Evolutionary conservation across 1,140 invertebrate species (phyloP).

Genomic region (Ceratina calcarata): DNA sequence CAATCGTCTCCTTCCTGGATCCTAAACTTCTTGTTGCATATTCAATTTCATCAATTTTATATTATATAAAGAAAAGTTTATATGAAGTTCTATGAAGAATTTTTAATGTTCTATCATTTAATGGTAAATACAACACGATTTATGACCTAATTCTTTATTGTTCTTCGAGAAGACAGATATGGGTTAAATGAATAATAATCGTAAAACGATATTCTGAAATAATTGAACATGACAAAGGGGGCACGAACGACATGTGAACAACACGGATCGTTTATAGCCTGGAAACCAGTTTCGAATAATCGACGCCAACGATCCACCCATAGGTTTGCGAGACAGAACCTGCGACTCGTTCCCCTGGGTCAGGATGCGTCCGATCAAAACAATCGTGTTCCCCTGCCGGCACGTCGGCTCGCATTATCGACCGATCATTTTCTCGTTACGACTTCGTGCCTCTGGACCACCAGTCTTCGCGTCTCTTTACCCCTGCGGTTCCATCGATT

Average conservation of each 20-base stretch:
- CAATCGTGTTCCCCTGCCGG: background rate
- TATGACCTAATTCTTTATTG: background rate
- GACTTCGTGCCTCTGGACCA: background rate
- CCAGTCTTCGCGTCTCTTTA: background rate
- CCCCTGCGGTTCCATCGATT: conserved; percentile 9
- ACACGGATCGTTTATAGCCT: conserved; percentile 41
- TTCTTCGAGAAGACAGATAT: background rate
- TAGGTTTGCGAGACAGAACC: no score
- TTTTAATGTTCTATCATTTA: no score
- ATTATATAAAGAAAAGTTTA: no score
- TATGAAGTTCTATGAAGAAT: no score
- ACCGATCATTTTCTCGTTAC: background rate
- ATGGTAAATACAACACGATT: background rate
- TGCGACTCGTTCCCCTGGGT: background rate
- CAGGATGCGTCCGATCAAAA: conserved; percentile 2
- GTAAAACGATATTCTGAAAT: conserved; percentile 5
- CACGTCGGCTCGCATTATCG: background rate
- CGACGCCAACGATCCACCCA: conserved; percentile 21
- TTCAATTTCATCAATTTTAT: no score
- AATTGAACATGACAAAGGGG: conserved; percentile 52
- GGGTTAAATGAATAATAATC: background rate
- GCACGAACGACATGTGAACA: conserved; percentile 12
- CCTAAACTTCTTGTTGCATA: no score
- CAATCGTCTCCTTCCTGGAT: background rate
- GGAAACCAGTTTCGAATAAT: conserved; percentile 58